Percentiles rank a stretch among this genome's conserved stretches.
These are phyloP conservation scores for Polydesmus complanatus DNA, from an alignment of 2,888 invertebrate species.

Conservation along the genomic window DNA sequence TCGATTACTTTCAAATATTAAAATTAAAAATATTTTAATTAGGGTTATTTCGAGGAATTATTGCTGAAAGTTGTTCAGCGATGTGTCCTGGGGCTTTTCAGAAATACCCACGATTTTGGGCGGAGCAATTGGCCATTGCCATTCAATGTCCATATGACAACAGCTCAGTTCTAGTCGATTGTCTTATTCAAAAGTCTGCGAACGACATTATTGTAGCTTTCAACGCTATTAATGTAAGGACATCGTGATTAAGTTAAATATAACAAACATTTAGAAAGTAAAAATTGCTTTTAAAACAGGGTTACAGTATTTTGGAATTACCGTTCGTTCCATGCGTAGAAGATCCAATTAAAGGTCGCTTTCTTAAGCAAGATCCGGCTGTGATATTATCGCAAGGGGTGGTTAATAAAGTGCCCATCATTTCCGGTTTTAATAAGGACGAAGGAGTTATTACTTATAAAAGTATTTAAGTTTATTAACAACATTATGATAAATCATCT, in stretches of 20 bases:
- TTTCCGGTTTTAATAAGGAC: conserved; percentile 6
- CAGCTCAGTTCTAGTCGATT: conserved; percentile 9
- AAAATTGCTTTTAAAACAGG: too few relatives aligned
- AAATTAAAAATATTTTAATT: background rate
- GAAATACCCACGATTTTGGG: background rate
- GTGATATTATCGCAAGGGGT: background rate
- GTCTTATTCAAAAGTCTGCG: conserved; percentile 10
- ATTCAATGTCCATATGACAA: conserved; percentile 6
- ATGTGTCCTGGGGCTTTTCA: conserved; percentile 22
- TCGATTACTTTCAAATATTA: background rate
- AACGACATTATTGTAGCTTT: conserved; percentile 5
- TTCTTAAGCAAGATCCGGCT: background rate
- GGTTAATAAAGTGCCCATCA: conserved; percentile 4
- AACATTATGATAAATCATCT: background rate
- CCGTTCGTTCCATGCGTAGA: conserved; percentile 3
- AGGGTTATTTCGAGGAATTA: conserved; percentile 23
- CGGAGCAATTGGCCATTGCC: conserved; percentile 7
- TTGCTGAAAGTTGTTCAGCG: conserved; percentile 23
- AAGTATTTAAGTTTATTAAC: background rate
- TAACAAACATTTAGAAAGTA: too few relatives aligned
- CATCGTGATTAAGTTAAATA: background rate
- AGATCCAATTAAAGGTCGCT: background rate
- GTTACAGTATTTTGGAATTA: background rate
- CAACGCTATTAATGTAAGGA: conserved; percentile 10
- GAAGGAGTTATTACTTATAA: conserved; percentile 4